Base-by-base conservation (phyloP, 2,113 vertebrate genomes). In the Cyanoramphus novaezelandiae region DNA sequence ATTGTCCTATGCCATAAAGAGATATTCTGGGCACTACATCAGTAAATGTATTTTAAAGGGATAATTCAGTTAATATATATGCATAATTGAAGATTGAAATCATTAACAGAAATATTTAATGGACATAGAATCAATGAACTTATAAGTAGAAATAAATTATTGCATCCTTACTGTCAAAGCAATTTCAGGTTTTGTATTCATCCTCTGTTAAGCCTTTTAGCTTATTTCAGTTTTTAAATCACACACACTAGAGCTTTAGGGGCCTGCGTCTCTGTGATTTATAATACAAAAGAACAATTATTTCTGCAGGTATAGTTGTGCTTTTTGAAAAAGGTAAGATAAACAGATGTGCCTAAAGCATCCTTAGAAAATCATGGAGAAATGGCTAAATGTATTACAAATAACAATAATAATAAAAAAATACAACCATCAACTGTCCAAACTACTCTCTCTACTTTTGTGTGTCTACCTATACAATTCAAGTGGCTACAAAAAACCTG, bases 211-310 rank as follows among this genome's bases (percentile, higher is more conserved):
- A 92, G 64, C 86, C 39, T 96, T 96, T 85, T 83, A 94, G 78
- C 68, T 92, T 95, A 62, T 92, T 97, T 97, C 75, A 83, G 92
- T 97, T 96, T 91, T 86, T 97, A 92, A 97, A 93, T 97, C 93
- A 90, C 85, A 96, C 90, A 96, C 92, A 93, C 49, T 90, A 94
- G 90, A 95, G 65, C 82, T 96, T 96, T 70, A 95, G 80, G 67
- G 49, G 55, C 92, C 67, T 88, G 71, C 12, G 10, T 83, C 85
- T 96, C 81, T 94, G 63, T 97, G 84, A 96, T 96, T 95, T 97
- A 70, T 95, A 93, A 67, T 90, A 90, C 44, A 95, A 76, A 97
- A 90, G 77, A 97, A 96, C 85, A 97, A 97, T 93, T 90, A 96
- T 92, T 97, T 95, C 65, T 92, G 86, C 43, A 93, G 88, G 84